These are phyloP conservation scores for Xiphophorus maculatus DNA, from an alignment of 2,113 vertebrate species.

Conservation along the genomic window DNA sequence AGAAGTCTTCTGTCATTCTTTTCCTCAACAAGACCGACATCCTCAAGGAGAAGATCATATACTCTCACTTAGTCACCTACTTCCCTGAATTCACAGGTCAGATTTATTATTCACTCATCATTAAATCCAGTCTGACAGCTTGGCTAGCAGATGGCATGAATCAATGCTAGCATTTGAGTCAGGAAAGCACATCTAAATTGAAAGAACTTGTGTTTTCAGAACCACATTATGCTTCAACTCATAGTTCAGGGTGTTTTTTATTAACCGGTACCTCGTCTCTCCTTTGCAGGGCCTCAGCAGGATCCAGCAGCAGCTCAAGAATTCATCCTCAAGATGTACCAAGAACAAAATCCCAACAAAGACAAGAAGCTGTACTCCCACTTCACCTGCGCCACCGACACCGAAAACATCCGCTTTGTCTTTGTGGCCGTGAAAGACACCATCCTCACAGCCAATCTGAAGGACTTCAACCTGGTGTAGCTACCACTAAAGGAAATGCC, in stretches of 20 bases:
- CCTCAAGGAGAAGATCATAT: slow-evolving; percentile 87
- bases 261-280: neutral
- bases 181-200: too few species aligned
- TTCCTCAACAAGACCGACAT: slow-evolving; percentile 95
- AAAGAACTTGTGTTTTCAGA: neutral
- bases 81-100: slow-evolving; percentile 89
- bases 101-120: slow-evolving; percentile 11
- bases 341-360: slow-evolving; percentile 88
- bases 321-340: slow-evolving; percentile 90
- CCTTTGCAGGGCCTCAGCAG: slow-evolving; percentile 82
- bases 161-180: neutral
- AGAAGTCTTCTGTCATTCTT: slow-evolving; percentile 88
- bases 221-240: neutral
- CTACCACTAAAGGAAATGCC: neutral
- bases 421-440: slow-evolving; percentile 91
- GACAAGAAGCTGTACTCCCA: slow-evolving; percentile 88
- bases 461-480: slow-evolving; percentile 86
- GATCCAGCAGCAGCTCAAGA: slow-evolving; percentile 82
- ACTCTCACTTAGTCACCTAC: slow-evolving; percentile 87
- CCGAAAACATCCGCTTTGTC: slow-evolving; percentile 89
- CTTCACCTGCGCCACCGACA: slow-evolving; percentile 90
- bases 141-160: neutral
- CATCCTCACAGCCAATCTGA: slow-evolving; percentile 88
- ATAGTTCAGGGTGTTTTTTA: neutral
- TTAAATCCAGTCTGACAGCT: neutral